Conservation (phyloP, 2,888 invertebrate species). For the Leptogaster cylindrica region DNA sequence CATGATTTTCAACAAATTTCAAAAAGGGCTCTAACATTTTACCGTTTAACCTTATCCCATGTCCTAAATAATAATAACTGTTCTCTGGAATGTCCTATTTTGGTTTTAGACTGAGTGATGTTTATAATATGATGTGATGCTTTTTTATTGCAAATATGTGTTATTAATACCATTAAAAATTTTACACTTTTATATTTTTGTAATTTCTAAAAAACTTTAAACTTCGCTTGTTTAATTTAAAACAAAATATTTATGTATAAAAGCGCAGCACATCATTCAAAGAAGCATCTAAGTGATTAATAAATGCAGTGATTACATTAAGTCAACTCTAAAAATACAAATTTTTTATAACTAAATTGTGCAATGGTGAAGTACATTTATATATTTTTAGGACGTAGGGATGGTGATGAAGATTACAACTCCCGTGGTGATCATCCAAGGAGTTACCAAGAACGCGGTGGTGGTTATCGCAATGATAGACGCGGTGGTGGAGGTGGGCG, state of each 20-base stretch:
- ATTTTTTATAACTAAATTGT: too few species aligned
- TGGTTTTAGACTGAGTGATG: neutral
- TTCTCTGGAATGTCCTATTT: neutral
- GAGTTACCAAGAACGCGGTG: constrained; percentile 56
- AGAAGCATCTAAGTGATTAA: too few species aligned
- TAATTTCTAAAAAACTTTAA: too few species aligned
- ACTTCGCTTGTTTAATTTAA: too few species aligned
- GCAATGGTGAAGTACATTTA: constrained; percentile 14
- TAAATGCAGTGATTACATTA: too few species aligned
- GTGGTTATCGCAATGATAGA: constrained; percentile 53
- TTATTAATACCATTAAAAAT: too few species aligned
- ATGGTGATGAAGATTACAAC: constrained; percentile 59
- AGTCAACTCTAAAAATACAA: too few species aligned
- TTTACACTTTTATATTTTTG: too few species aligned
- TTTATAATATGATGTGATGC: too few species aligned
- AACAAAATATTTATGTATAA: too few species aligned
- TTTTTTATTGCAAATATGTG: too few species aligned
- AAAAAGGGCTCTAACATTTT: constrained; percentile 42
- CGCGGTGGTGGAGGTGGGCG: constrained; percentile 58
- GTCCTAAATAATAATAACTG: neutral
- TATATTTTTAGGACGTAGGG: constrained; percentile 54
- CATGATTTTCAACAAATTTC: constrained; percentile 34
- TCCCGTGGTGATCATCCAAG: constrained; percentile 60
- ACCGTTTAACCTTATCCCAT: constrained; percentile 14
- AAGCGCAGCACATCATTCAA: too few species aligned